Evolutionary conservation across 2,888 invertebrate species (phyloP), one percentile per base, ranked within the genome.

Genomic region (Ashinkailepas kermadecensis): DNA sequence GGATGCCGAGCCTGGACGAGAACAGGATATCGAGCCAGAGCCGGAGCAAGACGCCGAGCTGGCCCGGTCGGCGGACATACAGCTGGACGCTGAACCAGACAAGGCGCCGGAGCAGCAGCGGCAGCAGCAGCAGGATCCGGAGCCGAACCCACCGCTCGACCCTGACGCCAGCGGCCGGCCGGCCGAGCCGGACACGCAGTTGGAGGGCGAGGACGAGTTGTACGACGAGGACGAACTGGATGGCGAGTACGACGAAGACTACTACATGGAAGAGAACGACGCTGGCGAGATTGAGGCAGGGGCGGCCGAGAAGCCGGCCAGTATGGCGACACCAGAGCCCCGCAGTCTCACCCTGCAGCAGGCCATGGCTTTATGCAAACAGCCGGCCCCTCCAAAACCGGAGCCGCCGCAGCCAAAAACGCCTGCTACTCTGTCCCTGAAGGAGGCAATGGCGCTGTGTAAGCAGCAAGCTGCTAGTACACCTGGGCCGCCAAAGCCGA

Each of bases 341-440:
- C 74, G 74, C 74, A 74, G 74, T 21, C 56, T 74, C 21, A 74
- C 54, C 9, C 74, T 74, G 18, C 74, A 74, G 74, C 54, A 74
- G 56, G 74, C 74, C 3, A 74, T 74, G 74, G 56, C 54, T 21
- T 21, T 74, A 21, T 74, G 74, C 74, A 54, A 18, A 10, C 74
- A 21, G 56, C 56, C 23, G 74, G 54, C 74, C 9, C 54, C 21
- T 0, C 12, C n/a, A 15, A 15, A 0, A 15, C 59, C 59, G 59
- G 59, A 59, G 15, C 59, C 59, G 59, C 59, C 59, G 12, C 11
- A 59, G 59, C 59, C 59, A 13, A 11, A 11, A 59, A 11, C 11
- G 15, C 59, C 59, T 11, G 59, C 59, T 7, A 59, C 59, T 11
- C 15, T 59, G 59, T 59, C 59, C 15, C 59, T 59, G 12, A 59